Evolutionary conservation across 2,797 vertebrate species (phyloP), one percentile per base, ranked within the genome.

Genomic region (Caiman crocodilus): DNA sequence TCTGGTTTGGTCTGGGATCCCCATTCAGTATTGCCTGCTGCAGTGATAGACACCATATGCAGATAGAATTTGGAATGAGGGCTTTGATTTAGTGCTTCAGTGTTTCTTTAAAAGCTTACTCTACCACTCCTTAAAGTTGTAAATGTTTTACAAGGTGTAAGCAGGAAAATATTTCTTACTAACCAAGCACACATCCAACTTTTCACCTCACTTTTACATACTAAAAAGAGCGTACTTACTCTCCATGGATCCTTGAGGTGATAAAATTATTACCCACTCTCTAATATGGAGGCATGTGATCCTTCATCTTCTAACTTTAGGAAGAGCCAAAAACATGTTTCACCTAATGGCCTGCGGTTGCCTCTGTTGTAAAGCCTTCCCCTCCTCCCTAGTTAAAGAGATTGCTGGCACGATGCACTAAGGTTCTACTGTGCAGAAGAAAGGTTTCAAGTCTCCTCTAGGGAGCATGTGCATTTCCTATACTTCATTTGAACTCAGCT

Each of bases 161-260:
- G 59, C 25, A 91, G 65, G 76, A 85, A 91, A 79, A 63, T 85
- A 56, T 28, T 88, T 82, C 71, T 57, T 64, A 84, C 79, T 94
- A 87, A 90, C 15, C 13, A 67, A 35, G 25, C 1, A 0, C 58
- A 56, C 26, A 4, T 84, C 35, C 25, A 1, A 10, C 71, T n/a
- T 79, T 82, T 81, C 56, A 35, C 84, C 82, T 91, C 73, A 64
- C 80, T 89, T 89, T 78, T 87, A 50, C 12, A 85, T 78, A 64
- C 4, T 11, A 73, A 61, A 78, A 50, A 42, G 18, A 25, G 65
- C 42, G 35, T 78, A 25, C 17, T 55, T 67, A 32, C 67, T 90
- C 82, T 85, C 64, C 32, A 14, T 85, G 28, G 6, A 85, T 82
- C 58, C 58, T 89, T 73, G 60, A 26, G 20, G 6, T 60, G 61